Conservation (phyloP, 2,797 vertebrate genomes). For the Megalops cyprinoides region DNA sequence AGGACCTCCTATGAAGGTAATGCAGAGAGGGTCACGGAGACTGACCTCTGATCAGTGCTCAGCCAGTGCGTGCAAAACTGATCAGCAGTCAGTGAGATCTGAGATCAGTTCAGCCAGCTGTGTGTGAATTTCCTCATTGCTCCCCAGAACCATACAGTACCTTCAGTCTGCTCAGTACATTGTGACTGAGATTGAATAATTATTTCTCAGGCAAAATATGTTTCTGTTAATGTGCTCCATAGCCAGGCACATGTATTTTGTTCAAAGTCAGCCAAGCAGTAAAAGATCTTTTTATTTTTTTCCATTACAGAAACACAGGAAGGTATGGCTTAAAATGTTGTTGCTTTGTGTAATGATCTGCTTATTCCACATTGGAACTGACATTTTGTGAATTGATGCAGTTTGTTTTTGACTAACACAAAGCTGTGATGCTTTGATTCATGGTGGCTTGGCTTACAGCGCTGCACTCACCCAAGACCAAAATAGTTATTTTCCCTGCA, state of each 20-base stretch:
- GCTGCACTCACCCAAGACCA: too few relatives aligned
- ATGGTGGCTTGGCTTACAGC: not conserved
- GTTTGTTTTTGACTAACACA: not conserved
- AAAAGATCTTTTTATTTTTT: not conserved
- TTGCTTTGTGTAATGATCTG: not conserved
- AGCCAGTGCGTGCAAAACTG: too few relatives aligned
- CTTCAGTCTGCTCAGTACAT: not conserved
- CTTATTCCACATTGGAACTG: not conserved
- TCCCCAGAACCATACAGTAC: not conserved
- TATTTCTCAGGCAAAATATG: too few relatives aligned
- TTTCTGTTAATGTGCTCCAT: too few relatives aligned
- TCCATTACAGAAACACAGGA: conserved; percentile 2
- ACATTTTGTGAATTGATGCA: not conserved
- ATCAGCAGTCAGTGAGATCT: too few relatives aligned
- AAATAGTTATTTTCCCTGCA: too few relatives aligned
- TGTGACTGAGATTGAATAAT: too few relatives aligned
- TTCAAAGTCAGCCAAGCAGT: not conserved
- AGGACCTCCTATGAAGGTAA: conserved; percentile 82
- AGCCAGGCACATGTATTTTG: not conserved
- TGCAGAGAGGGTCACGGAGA: not conserved
- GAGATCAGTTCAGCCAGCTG: too few relatives aligned
- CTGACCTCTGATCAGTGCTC: not conserved
- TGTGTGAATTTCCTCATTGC: not conserved
- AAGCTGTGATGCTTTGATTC: not conserved
- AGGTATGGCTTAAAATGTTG: too few relatives aligned